phyloP scores from a whole-genome alignment of 2,797 vertebrate genomes.

The Alca torda region DNA sequence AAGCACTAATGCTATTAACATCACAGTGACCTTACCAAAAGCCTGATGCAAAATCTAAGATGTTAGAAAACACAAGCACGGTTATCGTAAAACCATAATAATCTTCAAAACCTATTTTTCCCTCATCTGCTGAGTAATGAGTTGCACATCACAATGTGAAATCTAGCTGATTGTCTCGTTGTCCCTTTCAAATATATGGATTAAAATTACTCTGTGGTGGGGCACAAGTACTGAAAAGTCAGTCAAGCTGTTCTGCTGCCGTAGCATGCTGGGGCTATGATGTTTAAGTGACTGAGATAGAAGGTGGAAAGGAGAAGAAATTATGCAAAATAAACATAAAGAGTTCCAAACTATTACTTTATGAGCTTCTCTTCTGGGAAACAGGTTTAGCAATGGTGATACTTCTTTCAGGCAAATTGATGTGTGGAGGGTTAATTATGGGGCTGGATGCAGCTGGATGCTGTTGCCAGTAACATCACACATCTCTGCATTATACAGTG shows the following conservation, averaged over 20 bases:
- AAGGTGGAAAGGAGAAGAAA: background rate
- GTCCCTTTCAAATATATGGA: background rate
- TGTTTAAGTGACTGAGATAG: background rate
- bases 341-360: background rate
- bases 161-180: background rate
- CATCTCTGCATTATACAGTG: background rate
- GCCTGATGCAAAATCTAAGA: background rate
- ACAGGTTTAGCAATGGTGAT: background rate
- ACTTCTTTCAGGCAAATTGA: background rate
- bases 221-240: background rate
- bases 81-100: background rate
- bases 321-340: slow-evolving; percentile 3
- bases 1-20: background rate
- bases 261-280: background rate
- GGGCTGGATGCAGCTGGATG: background rate
- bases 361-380: background rate
- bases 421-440: background rate
- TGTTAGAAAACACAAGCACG: background rate
- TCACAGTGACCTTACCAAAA: background rate
- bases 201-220: background rate
- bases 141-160: background rate
- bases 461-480: background rate
- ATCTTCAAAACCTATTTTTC: background rate
- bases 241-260: background rate
- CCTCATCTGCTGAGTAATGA: background rate